Evolutionary conservation across 2,888 invertebrate species (phyloP).

Genomic region (Elegia similella): DNA sequence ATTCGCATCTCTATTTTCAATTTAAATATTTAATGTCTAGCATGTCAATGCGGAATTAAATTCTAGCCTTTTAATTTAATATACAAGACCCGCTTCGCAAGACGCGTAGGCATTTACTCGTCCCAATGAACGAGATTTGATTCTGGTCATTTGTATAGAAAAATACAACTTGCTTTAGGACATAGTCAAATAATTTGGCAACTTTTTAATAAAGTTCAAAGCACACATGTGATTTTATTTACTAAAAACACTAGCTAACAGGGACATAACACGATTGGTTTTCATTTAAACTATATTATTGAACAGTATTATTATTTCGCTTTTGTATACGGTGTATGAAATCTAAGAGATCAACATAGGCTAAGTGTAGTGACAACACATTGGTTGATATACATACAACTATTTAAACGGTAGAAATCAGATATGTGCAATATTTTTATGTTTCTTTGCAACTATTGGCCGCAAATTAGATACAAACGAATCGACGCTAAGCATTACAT

Average conservation of each 20-base stretch:
- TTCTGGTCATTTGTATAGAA: slow-evolving; percentile 20
- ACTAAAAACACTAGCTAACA: neutral
- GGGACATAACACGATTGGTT: neutral
- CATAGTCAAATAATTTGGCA: slow-evolving; percentile 19
- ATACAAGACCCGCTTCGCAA: neutral
- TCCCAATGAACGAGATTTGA: slow-evolving; percentile 14
- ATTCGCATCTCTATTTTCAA: too few species aligned
- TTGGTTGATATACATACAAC: neutral
- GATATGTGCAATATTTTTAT: slow-evolving; percentile 6
- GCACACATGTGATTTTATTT: neutral
- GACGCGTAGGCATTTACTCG: slow-evolving; percentile 14
- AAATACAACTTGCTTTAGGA: slow-evolving; percentile 20
- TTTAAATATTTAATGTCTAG: too few species aligned
- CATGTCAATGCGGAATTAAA: too few species aligned
- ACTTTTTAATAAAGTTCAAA: slow-evolving; percentile 6
- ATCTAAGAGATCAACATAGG: slow-evolving; percentile 42
- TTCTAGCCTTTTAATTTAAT: neutral
- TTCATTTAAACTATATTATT: slow-evolving; percentile 22
- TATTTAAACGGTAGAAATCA: neutral
- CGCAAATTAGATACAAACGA: too few species aligned
- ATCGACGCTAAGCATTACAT: too few species aligned
- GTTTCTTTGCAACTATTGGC: neutral
- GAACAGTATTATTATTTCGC: slow-evolving; percentile 56
- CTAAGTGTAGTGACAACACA: slow-evolving; percentile 15
- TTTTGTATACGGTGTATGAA: slow-evolving; percentile 38